Evolutionary conservation across 2,113 vertebrate genomes (phyloP), one percentile per base, ranked within the genome.

Genomic region (Emydocephalus ijimae): DNA sequence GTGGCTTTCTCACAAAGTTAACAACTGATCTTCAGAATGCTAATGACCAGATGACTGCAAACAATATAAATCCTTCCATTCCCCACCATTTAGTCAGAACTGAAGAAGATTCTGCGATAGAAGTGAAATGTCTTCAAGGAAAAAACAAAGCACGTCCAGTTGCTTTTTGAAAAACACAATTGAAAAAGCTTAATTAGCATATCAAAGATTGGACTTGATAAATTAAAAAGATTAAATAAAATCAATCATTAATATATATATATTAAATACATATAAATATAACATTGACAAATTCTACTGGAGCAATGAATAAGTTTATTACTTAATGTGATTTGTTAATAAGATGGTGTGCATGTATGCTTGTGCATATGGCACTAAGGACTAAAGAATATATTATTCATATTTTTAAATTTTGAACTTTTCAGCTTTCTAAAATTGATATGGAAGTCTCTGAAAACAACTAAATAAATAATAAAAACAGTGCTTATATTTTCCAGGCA

Each of bases 161-260:
- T 61, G 24, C 24, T 24, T 61, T 61, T 61, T 61, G 59, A 61
- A 61, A 29, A 61, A 10, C 26, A 12, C 24, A 92, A 81, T 23
- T 56, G 61, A 11, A 81, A 64, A 81, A 64, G 23, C 48, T 39
- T 34, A 74, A 74, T 26, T 23, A 74, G 54, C 24, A 39, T 54
- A 89, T 69, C 52, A 26, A 39, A 54, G 12, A 92, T 7, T 48
- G 34, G 96, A 94, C 95, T 96, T 29, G 29, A 69, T 69, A 34
- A 34, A 69, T 69, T 95, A 96, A 96, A 96, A 92, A 95, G 94
- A 95, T 95, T 90, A 91, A 92, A 95, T 96, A 89, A 95, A 96
- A 89, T 90, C 85, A 96, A 88, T 95, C 94, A 94, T 94, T 92
- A 89, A 92, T 93, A 90, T 91, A 90, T 59, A 24, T 56, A 20